These are phyloP conservation scores for Scaptomyza hsui DNA, from an alignment of 1,140 invertebrate genomes.

Conservation along the genomic window DNA sequence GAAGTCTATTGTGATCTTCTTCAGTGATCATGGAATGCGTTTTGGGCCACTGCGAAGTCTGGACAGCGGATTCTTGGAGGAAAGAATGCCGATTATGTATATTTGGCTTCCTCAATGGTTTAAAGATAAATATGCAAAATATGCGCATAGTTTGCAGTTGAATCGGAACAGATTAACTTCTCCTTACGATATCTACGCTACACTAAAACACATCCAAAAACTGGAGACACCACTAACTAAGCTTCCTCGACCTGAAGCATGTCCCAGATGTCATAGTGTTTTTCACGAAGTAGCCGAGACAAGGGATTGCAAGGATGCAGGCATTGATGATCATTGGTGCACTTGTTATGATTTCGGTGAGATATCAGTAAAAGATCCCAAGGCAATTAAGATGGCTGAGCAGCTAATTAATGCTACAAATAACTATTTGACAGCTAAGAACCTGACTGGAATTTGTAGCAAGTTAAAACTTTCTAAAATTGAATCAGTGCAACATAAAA, in stretches of 20 bases:
- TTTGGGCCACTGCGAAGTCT: constrained; percentile 90
- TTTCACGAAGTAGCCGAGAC: constrained; percentile 87
- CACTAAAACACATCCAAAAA: constrained; percentile 84
- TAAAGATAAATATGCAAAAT: constrained; percentile 86
- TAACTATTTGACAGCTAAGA: constrained; percentile 38
- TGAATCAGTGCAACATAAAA: constrained; percentile 18
- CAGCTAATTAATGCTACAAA: no score
- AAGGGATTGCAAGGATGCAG: no score
- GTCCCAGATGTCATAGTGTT: constrained; percentile 88
- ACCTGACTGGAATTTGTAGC: constrained; percentile 40
- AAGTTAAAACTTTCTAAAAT: constrained; percentile 24
- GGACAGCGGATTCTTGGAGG: constrained; percentile 92
- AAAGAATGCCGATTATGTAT: constrained; percentile 93
- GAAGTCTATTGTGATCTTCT: constrained; percentile 89
- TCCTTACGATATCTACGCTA: constrained; percentile 92
- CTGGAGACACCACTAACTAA: constrained; percentile 57
- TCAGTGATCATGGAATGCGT: constrained; percentile 97
- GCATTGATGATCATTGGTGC: no score
- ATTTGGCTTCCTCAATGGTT: constrained; percentile 91
- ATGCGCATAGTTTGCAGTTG: constrained; percentile 87
- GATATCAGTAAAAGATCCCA: constrained; percentile 69
- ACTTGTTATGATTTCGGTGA: constrained; percentile 86
- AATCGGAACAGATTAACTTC: constrained; percentile 91
- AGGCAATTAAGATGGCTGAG: constrained; percentile 61
- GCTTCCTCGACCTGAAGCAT: constrained; percentile 68